Evolutionary conservation across 2,113 vertebrate species (phyloP), one percentile per base, ranked within the genome.

Genomic region (Vireo altiloquus): DNA sequence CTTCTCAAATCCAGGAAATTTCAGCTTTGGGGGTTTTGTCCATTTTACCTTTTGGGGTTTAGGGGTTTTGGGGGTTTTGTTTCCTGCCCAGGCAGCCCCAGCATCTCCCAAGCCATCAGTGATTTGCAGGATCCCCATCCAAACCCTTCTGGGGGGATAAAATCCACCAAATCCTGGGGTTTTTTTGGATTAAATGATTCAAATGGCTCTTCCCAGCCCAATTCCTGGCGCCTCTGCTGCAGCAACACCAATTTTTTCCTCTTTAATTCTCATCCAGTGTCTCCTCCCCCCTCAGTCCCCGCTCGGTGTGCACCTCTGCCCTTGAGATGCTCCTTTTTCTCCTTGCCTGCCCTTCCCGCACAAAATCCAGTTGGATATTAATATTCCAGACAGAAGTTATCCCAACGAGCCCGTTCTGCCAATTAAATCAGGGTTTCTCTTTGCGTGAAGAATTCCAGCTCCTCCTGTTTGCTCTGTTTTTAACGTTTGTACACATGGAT

Each of bases 351-450:
- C 90, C 90, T 94, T 94, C 76, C 64, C 7, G 5, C 56, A 12
- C 30, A 17, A 64, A 5, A 15, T 54, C 15, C 76, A 18, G 9
- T 47, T 13, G 15, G 77, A 61, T 57, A 81, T 96, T 87, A 94
- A 87, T 61, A 96, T 96, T 95, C 87, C 90, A 83, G 84, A 56
- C 87, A 27, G 15, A 76, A 91, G 33, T 69, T 47, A 47, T 64
- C 92, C 92, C 90, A 71, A 92, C 27, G 30, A 91, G 63, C 77
- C 87, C 7, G 33, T 87, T 83, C 59, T 5, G 64, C 84, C 94
- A 89, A 81, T 95, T 91, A 91, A 89, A 93, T 52, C 72, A 9
- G 76, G 76, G 35, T 92, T 92, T 88, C 86, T 79, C 92, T 92
- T 68, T 12, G 66, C 71, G 2, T 4, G 92, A 76, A 47, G 84